Evolutionary conservation across 2,797 vertebrate genomes (phyloP), one percentile per base, ranked within the genome.

Genomic region (Eremophila alpestris): DNA sequence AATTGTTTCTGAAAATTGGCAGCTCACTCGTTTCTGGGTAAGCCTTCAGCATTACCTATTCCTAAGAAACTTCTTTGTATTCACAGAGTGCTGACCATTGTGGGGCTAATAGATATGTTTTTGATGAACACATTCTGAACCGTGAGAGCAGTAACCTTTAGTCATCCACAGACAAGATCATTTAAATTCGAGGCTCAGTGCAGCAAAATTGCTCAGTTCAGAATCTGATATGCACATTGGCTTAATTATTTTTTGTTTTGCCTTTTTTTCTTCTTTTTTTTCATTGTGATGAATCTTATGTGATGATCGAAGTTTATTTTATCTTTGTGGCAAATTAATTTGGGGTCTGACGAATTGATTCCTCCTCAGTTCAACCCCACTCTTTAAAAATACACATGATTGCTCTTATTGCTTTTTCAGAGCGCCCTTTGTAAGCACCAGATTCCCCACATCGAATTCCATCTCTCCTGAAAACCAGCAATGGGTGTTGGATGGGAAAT

Each of bases 21-120:
- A 83, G 67, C 73, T 86, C 63, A 67, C 73, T 85, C 11, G 30
- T 67, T 96, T 88, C 92, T 90, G 68, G 63, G 70, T 81, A 87
- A 90, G 40, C 74, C 34, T 90, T 62, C 67, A 38, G 14, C 76
- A 84, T 74, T 82, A 60, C 45, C 85, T 83, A 3, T 82, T 93
- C 77, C 87, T 93, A 76, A 95, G 94, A 96, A 94, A 77, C 94
- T 84, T 83, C 94, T 95, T 89, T 88, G 85, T 76, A 94, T 96
- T 94, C 91, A 88, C 41, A 9, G 80, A 86, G 89, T 91, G 89
- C 91, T 89, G 79, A 70, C 87, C 63, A 36, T 95, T 92, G 90
- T 94, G 80, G 16, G 56, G 63, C 70, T 95, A 96, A 97, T 94
- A 90, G 83, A 70, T 40, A 81, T 49, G 55, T 83, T 96, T 96